Percentiles rank a stretch among this genome's conserved stretches.
These are phyloP conservation scores for Urechis unicinctus DNA, from an alignment of 2,888 invertebrate species.

Conservation along the genomic window DNA sequence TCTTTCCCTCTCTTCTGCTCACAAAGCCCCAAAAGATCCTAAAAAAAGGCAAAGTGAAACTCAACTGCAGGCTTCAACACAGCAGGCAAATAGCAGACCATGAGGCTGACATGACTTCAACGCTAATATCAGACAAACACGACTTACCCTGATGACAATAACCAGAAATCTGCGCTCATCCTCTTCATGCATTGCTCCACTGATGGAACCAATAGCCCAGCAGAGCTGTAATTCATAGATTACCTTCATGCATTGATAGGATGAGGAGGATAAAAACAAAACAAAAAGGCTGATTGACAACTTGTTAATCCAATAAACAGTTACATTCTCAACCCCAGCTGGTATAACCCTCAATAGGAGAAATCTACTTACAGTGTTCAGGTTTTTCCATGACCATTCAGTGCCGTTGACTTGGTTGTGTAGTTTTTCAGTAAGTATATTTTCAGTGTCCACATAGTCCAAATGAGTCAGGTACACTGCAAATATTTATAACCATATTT, in stretches of 20 bases:
- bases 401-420: constrained; percentile 96
- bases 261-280: neutral
- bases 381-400: constrained; percentile 99
- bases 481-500: constrained; percentile 15
- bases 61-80: neutral
- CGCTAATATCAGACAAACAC: neutral
- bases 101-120: neutral
- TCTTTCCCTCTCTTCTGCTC: constrained; percentile 95
- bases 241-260: neutral
- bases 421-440: constrained; percentile 97
- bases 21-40: constrained; percentile 88
- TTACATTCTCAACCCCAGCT: no score
- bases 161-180: constrained; percentile 98
- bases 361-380: constrained; percentile 68
- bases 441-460: constrained; percentile 94
- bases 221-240: constrained; percentile 60
- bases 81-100: neutral
- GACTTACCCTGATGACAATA: constrained; percentile 70
- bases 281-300: neutral
- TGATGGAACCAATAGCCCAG: constrained; percentile 99
- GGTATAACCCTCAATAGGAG: no score
- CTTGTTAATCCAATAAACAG: neutral
- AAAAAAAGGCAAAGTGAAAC: constrained; percentile 6
- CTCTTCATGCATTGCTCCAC: constrained; percentile 98
- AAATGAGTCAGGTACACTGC: constrained; percentile 94